Evolutionary conservation across 1,140 invertebrate genomes (phyloP).

Genomic region (Drosophila serrata): DNA sequence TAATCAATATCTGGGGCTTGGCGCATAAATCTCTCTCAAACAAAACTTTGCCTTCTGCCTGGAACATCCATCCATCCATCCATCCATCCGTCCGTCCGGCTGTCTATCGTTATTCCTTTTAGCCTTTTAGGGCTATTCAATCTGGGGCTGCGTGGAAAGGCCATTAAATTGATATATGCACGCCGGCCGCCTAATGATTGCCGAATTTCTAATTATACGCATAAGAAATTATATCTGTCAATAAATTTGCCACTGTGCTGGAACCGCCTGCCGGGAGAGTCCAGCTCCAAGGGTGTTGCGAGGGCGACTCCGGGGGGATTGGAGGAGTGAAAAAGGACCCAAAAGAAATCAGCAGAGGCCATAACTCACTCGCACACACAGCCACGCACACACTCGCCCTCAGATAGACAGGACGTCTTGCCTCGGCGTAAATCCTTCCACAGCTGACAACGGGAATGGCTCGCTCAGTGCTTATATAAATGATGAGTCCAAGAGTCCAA

Average conservation of each 20-base stretch:
- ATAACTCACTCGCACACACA: slow-evolving; percentile 79
- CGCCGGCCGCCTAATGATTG: slow-evolving; percentile 76
- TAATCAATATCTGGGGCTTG: slow-evolving; percentile 35
- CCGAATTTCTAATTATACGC: slow-evolving; percentile 85
- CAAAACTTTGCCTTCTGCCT: slow-evolving; percentile 25
- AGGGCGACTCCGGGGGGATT: slow-evolving; percentile 4
- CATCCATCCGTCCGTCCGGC: slow-evolving; percentile 8
- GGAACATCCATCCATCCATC: slow-evolving; percentile 6
- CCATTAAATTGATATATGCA: slow-evolving; percentile 82
- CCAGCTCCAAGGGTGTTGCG: slow-evolving; percentile 5
- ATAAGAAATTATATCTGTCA: slow-evolving; percentile 84
- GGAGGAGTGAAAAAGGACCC: slow-evolving; percentile 61
- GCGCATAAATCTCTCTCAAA: slow-evolving; percentile 48
- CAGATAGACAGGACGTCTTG: slow-evolving; percentile 30
- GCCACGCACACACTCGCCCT: slow-evolving; percentile 31
- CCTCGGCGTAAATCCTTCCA: slow-evolving; percentile 75
- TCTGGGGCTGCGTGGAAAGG: slow-evolving; percentile 69
- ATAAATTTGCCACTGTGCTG: slow-evolving; percentile 81
- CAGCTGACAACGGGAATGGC: slow-evolving; percentile 78
- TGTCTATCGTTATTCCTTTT: slow-evolving; percentile 29
- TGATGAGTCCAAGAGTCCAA: slow-evolving; percentile 71
- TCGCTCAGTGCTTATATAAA: slow-evolving; percentile 78
- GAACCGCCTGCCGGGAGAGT: background rate
- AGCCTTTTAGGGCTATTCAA: slow-evolving; percentile 53
- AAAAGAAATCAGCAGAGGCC: slow-evolving; percentile 76